Conservation (phyloP, 1,140 invertebrate species). For the Sitobion miscanthi region DNA sequence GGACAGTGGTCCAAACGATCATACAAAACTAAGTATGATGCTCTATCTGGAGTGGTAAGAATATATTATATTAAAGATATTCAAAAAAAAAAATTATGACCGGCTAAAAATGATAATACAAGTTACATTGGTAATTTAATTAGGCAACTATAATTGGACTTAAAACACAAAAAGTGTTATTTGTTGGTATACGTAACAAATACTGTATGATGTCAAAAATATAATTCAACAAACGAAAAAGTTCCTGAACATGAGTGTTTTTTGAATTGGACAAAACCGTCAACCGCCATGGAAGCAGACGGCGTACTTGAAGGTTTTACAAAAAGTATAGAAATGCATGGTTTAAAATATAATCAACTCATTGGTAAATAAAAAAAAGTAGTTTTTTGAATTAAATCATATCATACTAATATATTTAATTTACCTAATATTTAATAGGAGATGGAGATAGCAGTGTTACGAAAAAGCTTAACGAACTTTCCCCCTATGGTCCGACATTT, state of each 20-base stretch:
- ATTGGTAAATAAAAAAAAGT: not conserved
- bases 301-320: not conserved
- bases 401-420: no score
- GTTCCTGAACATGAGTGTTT: not conserved
- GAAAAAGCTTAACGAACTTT: no score
- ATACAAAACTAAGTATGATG: no score
- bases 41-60: no score
- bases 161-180: not conserved
- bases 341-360: not conserved
- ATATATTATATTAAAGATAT: no score
- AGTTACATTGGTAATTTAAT: not conserved
- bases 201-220: conserved; percentile 6
- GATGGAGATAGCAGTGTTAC: no score
- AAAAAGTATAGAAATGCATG: not conserved
- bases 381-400: no score
- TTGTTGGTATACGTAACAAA: not conserved
- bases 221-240: not conserved
- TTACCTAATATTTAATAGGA: no score
- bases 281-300: not conserved
- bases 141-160: not conserved
- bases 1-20: no score
- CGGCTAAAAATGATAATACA: no score
- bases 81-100: no score
- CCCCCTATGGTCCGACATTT: no score
- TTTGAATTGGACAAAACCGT: conserved; percentile 19